Evolutionary conservation across 2,797 vertebrate genomes (phyloP).

Genomic region (Myotis daubentonii): DNA sequence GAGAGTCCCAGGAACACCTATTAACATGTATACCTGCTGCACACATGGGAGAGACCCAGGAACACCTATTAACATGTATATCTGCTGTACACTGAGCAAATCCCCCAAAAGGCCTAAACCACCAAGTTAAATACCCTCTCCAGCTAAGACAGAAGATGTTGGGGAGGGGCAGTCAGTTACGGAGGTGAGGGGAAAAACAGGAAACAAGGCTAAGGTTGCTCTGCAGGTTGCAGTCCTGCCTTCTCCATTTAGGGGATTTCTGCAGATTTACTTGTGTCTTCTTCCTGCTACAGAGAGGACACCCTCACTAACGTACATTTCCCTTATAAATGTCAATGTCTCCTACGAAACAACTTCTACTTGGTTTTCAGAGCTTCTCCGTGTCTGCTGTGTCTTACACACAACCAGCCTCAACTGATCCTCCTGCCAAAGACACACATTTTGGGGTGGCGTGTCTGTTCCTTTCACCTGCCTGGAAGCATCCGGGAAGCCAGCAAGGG

Average conservation of each 20-base stretch:
- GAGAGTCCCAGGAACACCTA: not conserved
- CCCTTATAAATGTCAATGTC: too few species aligned
- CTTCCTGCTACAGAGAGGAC: not conserved
- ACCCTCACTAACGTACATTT: not conserved
- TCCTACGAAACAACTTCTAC: not conserved
- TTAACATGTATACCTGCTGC: not conserved
- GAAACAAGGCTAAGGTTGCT: not conserved
- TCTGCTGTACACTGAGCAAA: not conserved
- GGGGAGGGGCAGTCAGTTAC: not conserved
- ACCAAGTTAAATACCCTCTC: not conserved
- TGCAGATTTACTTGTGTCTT: not conserved
- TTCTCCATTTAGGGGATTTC: not conserved
- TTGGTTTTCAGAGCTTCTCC: not conserved
- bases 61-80: not conserved
- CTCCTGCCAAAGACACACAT: not conserved
- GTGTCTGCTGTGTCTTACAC: not conserved
- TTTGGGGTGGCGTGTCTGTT: not conserved
- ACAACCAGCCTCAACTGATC: not conserved
- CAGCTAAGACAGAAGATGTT: not conserved
- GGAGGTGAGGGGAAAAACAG: too few species aligned
- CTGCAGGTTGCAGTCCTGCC: not conserved
- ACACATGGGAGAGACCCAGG: not conserved
- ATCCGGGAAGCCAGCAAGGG: not conserved
- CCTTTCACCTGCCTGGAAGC: not conserved
- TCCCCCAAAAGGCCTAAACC: not conserved